These are phyloP conservation scores for Anas platyrhynchos DNA, from an alignment of 2,113 vertebrate species.

Conservation along the genomic window DNA sequence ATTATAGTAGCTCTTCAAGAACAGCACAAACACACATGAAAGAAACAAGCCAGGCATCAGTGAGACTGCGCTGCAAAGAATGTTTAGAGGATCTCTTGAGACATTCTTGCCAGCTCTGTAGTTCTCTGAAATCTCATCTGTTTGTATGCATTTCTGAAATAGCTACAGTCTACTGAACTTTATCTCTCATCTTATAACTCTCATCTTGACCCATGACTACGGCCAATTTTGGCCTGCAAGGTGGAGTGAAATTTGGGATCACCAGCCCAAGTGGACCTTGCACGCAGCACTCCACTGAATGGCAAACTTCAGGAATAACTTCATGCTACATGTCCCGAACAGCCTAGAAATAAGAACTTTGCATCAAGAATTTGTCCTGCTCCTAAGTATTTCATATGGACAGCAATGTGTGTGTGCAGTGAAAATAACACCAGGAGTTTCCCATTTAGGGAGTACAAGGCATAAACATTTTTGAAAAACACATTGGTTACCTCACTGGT, in stretches of 20 bases:
- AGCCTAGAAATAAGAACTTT: not conserved
- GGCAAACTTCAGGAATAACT: not conserved
- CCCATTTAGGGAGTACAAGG: not conserved
- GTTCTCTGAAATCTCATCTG: constrained; percentile 6
- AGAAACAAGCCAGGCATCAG: not conserved
- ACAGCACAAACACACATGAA: not conserved
- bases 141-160: not conserved
- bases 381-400: not conserved
- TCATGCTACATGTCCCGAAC: not conserved
- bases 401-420: not conserved
- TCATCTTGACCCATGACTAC: not conserved
- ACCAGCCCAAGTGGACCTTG: not conserved
- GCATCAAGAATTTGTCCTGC: not conserved
- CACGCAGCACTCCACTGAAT: not conserved
- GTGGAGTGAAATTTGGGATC: not conserved
- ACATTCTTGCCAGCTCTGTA: not conserved
- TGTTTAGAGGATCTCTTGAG: not conserved
- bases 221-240: not conserved
- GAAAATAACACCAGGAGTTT: not conserved
- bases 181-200: not conserved
- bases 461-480: not conserved
- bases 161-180: not conserved
- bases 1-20: not conserved
- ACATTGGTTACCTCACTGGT: not conserved
- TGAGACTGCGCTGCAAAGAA: not conserved